Evolutionary conservation across 2,888 invertebrate species (phyloP), one percentile per base, ranked within the genome.

Genomic region (Magallana nippona): DNA sequence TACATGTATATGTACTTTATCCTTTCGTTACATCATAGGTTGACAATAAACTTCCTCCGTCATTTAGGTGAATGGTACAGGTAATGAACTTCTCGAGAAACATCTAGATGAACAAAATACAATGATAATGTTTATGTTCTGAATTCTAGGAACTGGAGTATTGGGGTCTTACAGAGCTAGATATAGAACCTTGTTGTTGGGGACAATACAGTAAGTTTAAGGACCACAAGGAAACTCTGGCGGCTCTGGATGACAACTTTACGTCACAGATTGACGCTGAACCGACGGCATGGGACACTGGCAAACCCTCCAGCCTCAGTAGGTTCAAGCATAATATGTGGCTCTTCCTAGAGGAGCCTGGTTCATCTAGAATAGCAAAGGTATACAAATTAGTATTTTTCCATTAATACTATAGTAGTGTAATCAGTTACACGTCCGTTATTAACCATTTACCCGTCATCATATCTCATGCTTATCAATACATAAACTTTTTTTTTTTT

Each of bases 161-260:
- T 85, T 94, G 94, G 94, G 94, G 94, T 22, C 87, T 94, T 19
- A 91, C 93, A 10, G 93, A 94, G 83, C 88, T 91, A 13, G 94
- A 94, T 84, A 93, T 94, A 8, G 93, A 94, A 87, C 92, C 93
- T 0, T 94, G 94, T 87, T 94, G 94, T 83, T 94, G 94, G 94
- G 92, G 92, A 13, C 91, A 92, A 79, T 93, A 93, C 90, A 92
- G 92, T 84, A 91, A 92, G 80, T 93, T 92, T 86, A 93, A 92
- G 60, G 93, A 93, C 84, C 92, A 94, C 88, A 91, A 92, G 63
- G 92, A 93, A 62, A 93, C 93, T 0, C 88, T 94, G 78, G 91
- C 91, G 0, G 93, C 93, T 11, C 88, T 94, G 17, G 94, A 94
- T 82, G 92, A 92, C 85, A 93, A 92, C 86, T 93, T 94, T 79